These are phyloP conservation scores for Chaetops frenatus DNA, from an alignment of 2,113 vertebrate genomes.

Conservation along the genomic window DNA sequence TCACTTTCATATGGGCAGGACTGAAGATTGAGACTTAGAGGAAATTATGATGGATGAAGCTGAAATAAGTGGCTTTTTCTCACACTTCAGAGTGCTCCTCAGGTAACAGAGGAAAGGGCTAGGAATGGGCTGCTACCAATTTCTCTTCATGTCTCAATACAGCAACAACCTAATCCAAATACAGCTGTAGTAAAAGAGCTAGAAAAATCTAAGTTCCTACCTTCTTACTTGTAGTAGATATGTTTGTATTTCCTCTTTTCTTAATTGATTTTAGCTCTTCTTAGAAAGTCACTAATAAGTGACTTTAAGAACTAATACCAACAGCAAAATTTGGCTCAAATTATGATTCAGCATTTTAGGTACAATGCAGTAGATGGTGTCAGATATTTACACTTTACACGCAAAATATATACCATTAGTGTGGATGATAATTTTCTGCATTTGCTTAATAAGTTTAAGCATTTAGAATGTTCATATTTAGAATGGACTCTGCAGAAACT, in stretches of 20 bases:
- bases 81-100: not conserved
- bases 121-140: not conserved
- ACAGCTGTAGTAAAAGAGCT: not conserved
- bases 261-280: not conserved
- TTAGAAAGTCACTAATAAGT: not conserved
- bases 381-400: not conserved
- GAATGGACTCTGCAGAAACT: not conserved
- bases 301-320: not conserved
- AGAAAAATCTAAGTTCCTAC: not conserved
- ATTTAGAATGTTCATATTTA: not conserved
- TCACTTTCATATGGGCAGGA: not conserved
- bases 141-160: not conserved
- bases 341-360: not conserved
- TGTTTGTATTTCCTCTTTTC: not conserved
- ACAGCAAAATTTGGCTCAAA: not conserved
- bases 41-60: not conserved
- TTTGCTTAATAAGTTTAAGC: not conserved
- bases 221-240: not conserved
- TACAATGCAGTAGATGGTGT: not conserved
- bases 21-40: not conserved
- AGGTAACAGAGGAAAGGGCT: not conserved
- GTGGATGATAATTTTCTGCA: not conserved
- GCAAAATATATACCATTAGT: not conserved
- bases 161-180: not conserved
- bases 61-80: not conserved